Conservation (phyloP, 2,797 vertebrate genomes). For the Gallinago nigripennis region DNA sequence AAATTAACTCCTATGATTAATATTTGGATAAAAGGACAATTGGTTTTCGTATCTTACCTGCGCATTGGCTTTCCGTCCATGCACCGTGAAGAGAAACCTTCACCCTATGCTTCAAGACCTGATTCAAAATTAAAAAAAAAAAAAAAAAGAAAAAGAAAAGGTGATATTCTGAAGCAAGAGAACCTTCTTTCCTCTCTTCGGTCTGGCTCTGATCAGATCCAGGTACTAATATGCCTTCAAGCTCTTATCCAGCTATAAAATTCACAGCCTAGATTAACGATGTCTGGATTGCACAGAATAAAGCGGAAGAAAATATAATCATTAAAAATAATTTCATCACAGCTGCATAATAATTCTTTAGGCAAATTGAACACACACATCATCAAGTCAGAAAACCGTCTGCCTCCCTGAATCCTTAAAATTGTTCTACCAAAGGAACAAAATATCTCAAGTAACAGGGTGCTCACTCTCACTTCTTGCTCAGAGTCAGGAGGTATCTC, state of each 20-base stretch:
- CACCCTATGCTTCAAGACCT: constrained; percentile 65
- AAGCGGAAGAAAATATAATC: not conserved
- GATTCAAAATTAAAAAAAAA: not conserved
- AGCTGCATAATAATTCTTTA: not conserved
- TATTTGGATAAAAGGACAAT: not conserved
- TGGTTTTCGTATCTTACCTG: constrained; percentile 79
- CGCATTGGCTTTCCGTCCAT: constrained; percentile 97
- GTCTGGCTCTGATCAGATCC: not conserved
- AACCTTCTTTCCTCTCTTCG: not conserved
- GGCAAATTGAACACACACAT: not conserved
- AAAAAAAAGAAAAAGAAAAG: not conserved
- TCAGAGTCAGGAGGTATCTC: not conserved
- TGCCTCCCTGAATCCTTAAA: not conserved
- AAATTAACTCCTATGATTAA: not conserved
- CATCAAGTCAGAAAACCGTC: not conserved
- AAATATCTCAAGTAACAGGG: not conserved
- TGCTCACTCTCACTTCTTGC: not conserved
- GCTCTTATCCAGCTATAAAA: not conserved
- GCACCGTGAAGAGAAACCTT: constrained; percentile 85
- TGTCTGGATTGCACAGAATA: not conserved
- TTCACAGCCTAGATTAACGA: not conserved
- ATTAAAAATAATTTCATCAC: not conserved
- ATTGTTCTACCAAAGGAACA: not conserved
- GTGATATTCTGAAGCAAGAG: constrained; percentile 16
- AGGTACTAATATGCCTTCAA: not conserved